These are phyloP conservation scores for Neotoxoptera formosana DNA, from an alignment of 1,140 invertebrate species.

Conservation along the genomic window DNA sequence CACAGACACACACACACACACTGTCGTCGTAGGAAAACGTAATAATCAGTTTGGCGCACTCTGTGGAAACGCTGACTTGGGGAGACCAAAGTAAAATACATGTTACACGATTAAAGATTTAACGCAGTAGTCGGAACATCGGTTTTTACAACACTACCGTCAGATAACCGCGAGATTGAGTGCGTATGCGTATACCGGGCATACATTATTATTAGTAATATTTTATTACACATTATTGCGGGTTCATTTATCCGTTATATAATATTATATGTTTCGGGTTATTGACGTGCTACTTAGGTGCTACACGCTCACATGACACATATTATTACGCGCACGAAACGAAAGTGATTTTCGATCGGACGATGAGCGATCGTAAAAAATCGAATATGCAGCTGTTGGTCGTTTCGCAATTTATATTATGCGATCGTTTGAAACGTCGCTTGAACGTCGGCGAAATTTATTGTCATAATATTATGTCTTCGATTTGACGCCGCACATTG, in stretches of 20 bases:
- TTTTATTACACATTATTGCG: neutral
- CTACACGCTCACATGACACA: neutral
- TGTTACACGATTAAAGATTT: neutral
- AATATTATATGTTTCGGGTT: neutral
- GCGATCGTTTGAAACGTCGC: neutral
- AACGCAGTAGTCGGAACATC: neutral
- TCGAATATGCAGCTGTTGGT: neutral
- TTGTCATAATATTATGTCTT: neutral
- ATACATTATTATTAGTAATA: neutral
- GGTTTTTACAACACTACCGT: neutral
- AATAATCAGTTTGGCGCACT: neutral
- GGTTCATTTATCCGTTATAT: neutral
- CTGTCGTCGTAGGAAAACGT: neutral
- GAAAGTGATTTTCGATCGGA: neutral
- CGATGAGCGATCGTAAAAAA: neutral
- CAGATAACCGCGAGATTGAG: neutral
- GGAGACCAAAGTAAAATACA: neutral
- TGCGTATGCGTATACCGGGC: neutral
- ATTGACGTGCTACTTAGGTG: neutral
- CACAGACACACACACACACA: neutral
- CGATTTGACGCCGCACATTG: neutral
- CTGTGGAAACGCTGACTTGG: neutral
- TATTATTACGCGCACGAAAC: neutral
- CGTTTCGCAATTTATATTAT: neutral
- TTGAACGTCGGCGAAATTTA: neutral